These are phyloP conservation scores for Notoglanidium macrostoma DNA, from an alignment of 2,797 vertebrate genomes.

Conservation along the genomic window DNA sequence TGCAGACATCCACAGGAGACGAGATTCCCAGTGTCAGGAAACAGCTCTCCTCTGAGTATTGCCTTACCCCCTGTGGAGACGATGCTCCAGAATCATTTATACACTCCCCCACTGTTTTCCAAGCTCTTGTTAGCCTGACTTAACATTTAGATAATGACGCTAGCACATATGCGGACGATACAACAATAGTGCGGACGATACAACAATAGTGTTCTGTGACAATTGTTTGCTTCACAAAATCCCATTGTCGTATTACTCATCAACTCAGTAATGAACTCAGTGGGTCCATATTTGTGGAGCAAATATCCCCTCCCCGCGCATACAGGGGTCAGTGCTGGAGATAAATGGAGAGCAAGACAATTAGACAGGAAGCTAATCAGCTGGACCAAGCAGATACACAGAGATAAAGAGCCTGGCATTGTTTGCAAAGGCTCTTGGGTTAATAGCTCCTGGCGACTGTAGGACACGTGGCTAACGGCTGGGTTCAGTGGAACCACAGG, in stretches of 20 bases:
- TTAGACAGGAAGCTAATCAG: slow-evolving; percentile 75
- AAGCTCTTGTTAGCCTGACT: slow-evolving; percentile 35
- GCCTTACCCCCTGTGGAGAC: slow-evolving; percentile 38
- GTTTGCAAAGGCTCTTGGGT: slow-evolving; percentile 62
- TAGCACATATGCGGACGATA: background rate
- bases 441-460: slow-evolving; percentile 71
- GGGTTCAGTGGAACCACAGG: slow-evolving; percentile 63
- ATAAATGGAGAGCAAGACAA: slow-evolving; percentile 59
- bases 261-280: slow-evolving; percentile 47
- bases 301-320: background rate
- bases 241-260: slow-evolving; percentile 56
- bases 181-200: slow-evolving; percentile 40
- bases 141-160: slow-evolving; percentile 28
- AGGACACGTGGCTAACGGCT: slow-evolving; percentile 63
- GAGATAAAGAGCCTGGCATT: slow-evolving; percentile 78
- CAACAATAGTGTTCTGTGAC: slow-evolving; percentile 64
- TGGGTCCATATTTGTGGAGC: slow-evolving; percentile 39
- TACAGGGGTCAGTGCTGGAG: slow-evolving; percentile 57
- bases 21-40: slow-evolving; percentile 38
- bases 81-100: slow-evolving; percentile 33
- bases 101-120: slow-evolving; percentile 5
- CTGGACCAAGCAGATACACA: slow-evolving; percentile 73
- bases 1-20: slow-evolving; percentile 35
- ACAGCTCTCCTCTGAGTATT: slow-evolving; percentile 31
- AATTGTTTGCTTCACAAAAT: slow-evolving; percentile 54